Evolutionary conservation across 2,797 vertebrate species (phyloP), one percentile per base, ranked within the genome.

Genomic region (Sebastiscus tertius): DNA sequence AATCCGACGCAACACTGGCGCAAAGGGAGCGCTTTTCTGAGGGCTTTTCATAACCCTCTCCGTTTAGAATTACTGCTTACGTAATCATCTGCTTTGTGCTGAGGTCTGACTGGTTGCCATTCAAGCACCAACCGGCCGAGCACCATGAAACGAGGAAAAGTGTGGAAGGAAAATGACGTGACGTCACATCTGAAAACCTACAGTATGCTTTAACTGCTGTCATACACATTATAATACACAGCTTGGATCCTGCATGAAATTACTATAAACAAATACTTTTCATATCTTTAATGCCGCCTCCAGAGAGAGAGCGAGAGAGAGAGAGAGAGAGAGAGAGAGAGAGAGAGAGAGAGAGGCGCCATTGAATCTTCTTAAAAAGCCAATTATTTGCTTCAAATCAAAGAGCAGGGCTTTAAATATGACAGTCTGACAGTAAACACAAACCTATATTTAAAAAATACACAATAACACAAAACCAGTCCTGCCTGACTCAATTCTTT

Each of bases 21-120:
- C 81, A 76, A 73, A 75, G 46, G 29, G 54, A 85, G 26, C 33
- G n/a, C 68, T 87, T 91, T 88, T 89, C 80, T 60, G 42, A 52
- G 72, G 75, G 77, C 80, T 90, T 89, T 90, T 87, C 82, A 79
- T 80, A 83, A 86, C 72, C 79, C 73, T 46, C 66, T 78, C 36
- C 4, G 14, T 78, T 82, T 80, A 86, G 87, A 88, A 90, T 92
- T 82, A 61, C 73, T 72, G 75, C 80, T 92, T 93, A 93, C 66
- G 81, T 87, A 92, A 91, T 77, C 49, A 66, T 65, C 80, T 66
- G 67, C 80, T 82, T 63, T 46, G 26, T 66, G 72, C 82, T 69
- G 77, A 67, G 27, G 75, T 80, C 79, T 66, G 75, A 72, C 72
- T 31, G 66, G 75, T 62, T 78, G 89, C 74, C 77, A 77, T 87